Conservation (phyloP, 2,888 invertebrate genomes). For the Pimpla rufipes region DNA sequence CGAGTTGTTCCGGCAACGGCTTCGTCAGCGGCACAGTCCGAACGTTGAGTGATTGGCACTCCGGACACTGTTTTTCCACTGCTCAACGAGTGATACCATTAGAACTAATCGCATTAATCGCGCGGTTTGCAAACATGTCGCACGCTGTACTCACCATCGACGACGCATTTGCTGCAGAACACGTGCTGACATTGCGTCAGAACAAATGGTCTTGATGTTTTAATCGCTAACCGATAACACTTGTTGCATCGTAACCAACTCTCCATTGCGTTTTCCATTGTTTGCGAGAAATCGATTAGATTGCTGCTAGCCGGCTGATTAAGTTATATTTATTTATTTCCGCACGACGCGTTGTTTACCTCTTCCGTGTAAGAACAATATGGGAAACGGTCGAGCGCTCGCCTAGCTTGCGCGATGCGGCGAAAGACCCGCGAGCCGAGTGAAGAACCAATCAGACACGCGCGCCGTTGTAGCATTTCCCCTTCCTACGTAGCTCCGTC, state of each 20-base stretch:
- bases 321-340: background rate
- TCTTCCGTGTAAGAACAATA: too few species aligned
- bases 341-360: background rate
- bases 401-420: too few species aligned
- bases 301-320: background rate
- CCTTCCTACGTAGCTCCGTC: too few species aligned
- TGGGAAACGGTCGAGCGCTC: too few species aligned
- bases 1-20: constrained; percentile 27
- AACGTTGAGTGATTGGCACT: constrained; percentile 25
- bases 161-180: constrained; percentile 50
- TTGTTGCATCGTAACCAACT: constrained; percentile 58
- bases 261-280: constrained; percentile 21
- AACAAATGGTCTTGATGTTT: constrained; percentile 24
- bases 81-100: background rate
- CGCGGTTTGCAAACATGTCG: background rate
- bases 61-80: constrained; percentile 33
- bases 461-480: too few species aligned
- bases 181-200: constrained; percentile 58
- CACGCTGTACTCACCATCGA: background rate
- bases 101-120: background rate
- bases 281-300: background rate
- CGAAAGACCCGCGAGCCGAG: too few species aligned
- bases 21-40: constrained; percentile 16
- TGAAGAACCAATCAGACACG: too few species aligned
- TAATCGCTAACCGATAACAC: constrained; percentile 28